Percentiles rank a stretch among this genome's conserved stretches.
phyloP scores from a whole-genome alignment of 2,888 invertebrate species.

The Tanytarsus gracilentus region DNA sequence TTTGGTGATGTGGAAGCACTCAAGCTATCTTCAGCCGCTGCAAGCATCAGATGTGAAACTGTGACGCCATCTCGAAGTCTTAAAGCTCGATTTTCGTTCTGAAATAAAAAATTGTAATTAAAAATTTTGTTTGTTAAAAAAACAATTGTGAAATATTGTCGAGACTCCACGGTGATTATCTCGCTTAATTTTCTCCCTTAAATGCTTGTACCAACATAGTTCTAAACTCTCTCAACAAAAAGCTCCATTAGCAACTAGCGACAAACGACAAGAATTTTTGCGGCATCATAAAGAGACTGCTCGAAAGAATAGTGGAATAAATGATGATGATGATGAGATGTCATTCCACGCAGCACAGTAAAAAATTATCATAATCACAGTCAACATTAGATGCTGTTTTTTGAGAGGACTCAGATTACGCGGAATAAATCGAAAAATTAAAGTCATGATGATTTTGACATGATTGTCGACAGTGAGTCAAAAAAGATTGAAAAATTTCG shows the following conservation, averaged over 20 bases:
- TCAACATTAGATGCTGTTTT: conserved; percentile 2
- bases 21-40: conserved; percentile 42
- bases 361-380: conserved; percentile 18
- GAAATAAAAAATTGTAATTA: conserved; percentile 38
- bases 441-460: too few relatives aligned
- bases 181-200: too few relatives aligned
- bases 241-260: too few relatives aligned
- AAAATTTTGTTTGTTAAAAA: neutral
- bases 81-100: conserved; percentile 79
- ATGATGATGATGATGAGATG: too few relatives aligned
- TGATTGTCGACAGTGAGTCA: neutral
- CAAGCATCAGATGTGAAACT: conserved; percentile 43
- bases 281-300: neutral
- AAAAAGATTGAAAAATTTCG: too few relatives aligned
- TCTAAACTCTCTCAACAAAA: too few relatives aligned
- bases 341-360: too few relatives aligned
- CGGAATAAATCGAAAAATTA: neutral
- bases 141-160: neutral
- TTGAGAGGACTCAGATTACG: neutral
- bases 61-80: conserved; percentile 50
- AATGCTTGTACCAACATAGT: too few relatives aligned
- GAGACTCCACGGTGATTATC: neutral
- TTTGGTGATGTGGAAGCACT: conserved; percentile 23
- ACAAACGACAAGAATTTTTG: neutral
- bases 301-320: too few relatives aligned